phyloP scores from a whole-genome alignment of 2,888 invertebrate species.

The Abrostola tripartita region DNA sequence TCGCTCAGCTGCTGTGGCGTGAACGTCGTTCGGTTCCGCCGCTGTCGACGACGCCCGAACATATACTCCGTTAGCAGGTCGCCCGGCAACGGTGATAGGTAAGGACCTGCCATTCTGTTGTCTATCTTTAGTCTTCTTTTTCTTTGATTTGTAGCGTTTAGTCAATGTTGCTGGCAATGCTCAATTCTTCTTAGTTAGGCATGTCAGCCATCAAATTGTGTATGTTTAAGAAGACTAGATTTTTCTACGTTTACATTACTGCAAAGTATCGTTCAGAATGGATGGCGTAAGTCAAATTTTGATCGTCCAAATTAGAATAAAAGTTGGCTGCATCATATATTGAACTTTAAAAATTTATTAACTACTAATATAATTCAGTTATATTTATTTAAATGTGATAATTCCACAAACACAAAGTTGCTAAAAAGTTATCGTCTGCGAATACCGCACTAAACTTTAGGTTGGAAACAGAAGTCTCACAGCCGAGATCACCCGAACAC shows the following conservation, averaged over 20 bases:
- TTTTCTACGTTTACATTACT: background rate
- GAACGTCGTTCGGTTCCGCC: conserved; percentile 97
- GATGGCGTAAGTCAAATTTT: background rate
- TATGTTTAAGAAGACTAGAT: background rate
- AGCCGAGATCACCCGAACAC: conserved; percentile 65
- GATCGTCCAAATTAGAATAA: background rate
- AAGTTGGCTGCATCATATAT: background rate
- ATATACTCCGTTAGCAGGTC: conserved; percentile 97
- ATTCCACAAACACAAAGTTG: conserved; percentile 55
- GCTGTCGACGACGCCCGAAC: conserved; percentile 96
- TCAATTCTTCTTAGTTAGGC: background rate
- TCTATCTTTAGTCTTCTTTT: background rate
- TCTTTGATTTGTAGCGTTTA: background rate
- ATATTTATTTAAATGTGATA: conserved; percentile 5
- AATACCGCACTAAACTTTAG: conserved; percentile 53
- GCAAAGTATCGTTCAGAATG: background rate
- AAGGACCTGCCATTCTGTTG: conserved; percentile 93
- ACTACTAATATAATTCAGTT: background rate
- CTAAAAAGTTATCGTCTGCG: conserved; percentile 60
- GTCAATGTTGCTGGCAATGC: background rate
- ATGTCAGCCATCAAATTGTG: background rate
- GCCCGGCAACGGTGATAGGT: conserved; percentile 94
- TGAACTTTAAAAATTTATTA: background rate
- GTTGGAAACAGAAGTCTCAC: conserved; percentile 57
- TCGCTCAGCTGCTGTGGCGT: conserved; percentile 97